These are phyloP conservation scores for Gila orcuttii DNA, from an alignment of 2,113 vertebrate species.

Conservation along the genomic window DNA sequence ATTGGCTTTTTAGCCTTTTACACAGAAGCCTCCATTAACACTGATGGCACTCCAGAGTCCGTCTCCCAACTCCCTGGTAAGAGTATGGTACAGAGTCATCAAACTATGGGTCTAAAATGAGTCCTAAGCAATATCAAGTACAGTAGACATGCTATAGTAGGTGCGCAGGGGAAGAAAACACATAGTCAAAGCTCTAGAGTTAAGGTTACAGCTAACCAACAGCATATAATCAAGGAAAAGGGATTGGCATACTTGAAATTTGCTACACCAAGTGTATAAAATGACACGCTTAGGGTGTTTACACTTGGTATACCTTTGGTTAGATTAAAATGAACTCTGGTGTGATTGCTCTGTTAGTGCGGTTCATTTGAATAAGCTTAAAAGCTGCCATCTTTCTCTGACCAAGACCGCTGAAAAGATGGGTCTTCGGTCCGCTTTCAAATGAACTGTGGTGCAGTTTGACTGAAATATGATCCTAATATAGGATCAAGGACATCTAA, in stretches of 20 bases:
- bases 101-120: constrained; percentile 51
- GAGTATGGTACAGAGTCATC: constrained; percentile 69
- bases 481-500: too few species aligned
- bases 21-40: constrained; percentile 83
- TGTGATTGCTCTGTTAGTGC: too few species aligned
- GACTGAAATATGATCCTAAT: too few species aligned
- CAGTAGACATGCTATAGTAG: not conserved
- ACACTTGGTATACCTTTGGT: too few species aligned
- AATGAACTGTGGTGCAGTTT: too few species aligned
- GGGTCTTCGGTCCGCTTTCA: too few species aligned
- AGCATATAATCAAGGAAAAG: not conserved
- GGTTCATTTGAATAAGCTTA: too few species aligned
- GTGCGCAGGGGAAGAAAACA: constrained; percentile 30
- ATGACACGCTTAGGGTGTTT: too few species aligned
- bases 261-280: not conserved
- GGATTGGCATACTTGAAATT: not conserved
- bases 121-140: constrained; percentile 40
- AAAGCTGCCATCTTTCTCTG: too few species aligned
- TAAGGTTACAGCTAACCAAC: not conserved
- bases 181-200: not conserved
- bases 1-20: constrained; percentile 82
- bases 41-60: constrained; percentile 81
- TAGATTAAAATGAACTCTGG: too few species aligned
- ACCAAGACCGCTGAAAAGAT: too few species aligned
- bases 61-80: constrained; percentile 78